A percentile compares a stretch with the other conserved stretches of the same genome.
phyloP scores from a whole-genome alignment of 2,888 invertebrate species.

The Pheosia tremula region DNA sequence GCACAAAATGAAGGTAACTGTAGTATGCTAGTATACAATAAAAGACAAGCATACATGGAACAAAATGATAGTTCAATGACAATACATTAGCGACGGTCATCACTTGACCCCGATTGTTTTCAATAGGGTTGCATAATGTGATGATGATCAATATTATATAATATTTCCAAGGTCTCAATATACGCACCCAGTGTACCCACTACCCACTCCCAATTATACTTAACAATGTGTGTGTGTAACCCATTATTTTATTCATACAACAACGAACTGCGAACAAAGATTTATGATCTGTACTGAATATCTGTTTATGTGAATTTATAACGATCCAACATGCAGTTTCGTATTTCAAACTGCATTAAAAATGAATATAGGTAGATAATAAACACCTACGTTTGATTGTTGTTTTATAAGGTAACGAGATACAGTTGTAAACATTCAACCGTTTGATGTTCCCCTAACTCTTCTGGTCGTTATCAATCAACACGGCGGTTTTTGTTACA shows the following conservation, averaged over 20 bases:
- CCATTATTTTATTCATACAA: conserved; percentile 20
- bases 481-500: conserved; percentile 58
- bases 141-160: background rate
- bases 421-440: conserved; percentile 44
- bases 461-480: conserved; percentile 38
- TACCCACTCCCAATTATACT: background rate
- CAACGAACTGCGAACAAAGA: conserved; percentile 26
- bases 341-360: conserved; percentile 34
- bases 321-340: conserved; percentile 10
- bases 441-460: conserved; percentile 49
- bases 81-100: background rate
- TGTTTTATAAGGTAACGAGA: conserved; percentile 33
- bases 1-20: too few species aligned
- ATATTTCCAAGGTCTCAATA: background rate
- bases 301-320: conserved; percentile 21
- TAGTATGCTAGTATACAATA: too few species aligned
- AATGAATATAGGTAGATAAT: conserved; percentile 21
- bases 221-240: conserved; percentile 1
- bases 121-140: background rate
- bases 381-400: conserved; percentile 45
- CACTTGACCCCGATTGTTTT: background rate
- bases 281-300: conserved; percentile 21
- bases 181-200: background rate
- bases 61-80: background rate
- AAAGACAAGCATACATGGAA: background rate